A percentile compares a stretch with the other conserved stretches of the same genome.
Evolutionary conservation across 2,113 vertebrate species (phyloP).

Genomic region (Epinephelus fuscoguttatus): DNA sequence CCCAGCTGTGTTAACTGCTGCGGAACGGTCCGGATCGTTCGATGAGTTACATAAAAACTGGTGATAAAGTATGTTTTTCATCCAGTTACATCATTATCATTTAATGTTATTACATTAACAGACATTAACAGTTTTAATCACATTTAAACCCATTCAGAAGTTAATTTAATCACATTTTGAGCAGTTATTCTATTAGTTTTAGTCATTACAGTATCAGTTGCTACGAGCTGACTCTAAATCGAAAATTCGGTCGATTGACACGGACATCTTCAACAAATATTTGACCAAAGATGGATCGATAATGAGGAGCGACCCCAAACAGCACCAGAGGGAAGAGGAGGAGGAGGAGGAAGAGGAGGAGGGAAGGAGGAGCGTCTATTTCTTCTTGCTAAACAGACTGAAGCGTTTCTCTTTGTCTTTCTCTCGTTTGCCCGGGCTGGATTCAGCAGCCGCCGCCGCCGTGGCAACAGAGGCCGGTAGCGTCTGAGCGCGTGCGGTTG

Average conservation of each 20-base stretch:
- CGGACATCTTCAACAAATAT: conserved; percentile 30
- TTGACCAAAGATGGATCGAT: conserved; percentile 31
- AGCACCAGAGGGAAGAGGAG: conserved; percentile 47
- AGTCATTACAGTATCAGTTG: conserved; percentile 29
- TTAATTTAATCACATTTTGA: neutral
- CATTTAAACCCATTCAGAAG: neutral
- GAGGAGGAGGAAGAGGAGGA: neutral
- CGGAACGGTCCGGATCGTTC: neutral
- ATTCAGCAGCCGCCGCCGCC: conserved; percentile 91
- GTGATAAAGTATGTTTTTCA: neutral
- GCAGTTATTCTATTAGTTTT: conserved; percentile 1
- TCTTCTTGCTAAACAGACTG: conserved; percentile 99
- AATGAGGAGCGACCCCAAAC: conserved; percentile 57
- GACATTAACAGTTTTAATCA: conserved; percentile 1
- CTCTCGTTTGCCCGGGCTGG: conserved; percentile 97
- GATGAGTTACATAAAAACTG: neutral
- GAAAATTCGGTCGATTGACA: neutral
- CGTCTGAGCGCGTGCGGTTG: conserved; percentile 91
- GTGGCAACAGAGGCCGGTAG: conserved; percentile 92
- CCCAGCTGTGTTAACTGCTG: conserved; percentile 10
- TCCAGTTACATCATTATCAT: neutral
- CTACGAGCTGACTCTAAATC: conserved; percentile 39
- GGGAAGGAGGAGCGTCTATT: conserved; percentile 82
- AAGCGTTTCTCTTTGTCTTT: conserved; percentile 99
- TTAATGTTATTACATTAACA: neutral